Percentiles rank a stretch among this genome's conserved stretches.
These are phyloP conservation scores for Porites lobata DNA, from an alignment of 92 coral and sea anemone species.

Conservation along the genomic window DNA sequence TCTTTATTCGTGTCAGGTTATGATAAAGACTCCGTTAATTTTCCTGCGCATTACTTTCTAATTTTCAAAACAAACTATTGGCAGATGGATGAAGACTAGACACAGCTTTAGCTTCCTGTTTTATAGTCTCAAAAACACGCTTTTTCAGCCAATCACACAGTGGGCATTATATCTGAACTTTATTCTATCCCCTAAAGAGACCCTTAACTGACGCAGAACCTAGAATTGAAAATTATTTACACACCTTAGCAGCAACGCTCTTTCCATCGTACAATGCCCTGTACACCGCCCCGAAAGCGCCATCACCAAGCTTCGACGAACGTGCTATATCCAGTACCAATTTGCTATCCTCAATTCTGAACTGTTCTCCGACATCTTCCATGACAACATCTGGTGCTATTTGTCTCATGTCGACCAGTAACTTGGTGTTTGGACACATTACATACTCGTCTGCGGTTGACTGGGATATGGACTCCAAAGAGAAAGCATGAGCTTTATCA, in stretches of 20 bases:
- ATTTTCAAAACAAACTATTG: too few relatives aligned
- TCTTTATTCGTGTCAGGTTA: too few relatives aligned
- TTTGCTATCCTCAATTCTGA: slow-evolving; percentile 69
- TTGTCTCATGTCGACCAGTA: slow-evolving; percentile 74
- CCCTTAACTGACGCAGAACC: too few relatives aligned
- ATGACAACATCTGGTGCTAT: slow-evolving; percentile 94
- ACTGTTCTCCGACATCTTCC: slow-evolving; percentile 81
- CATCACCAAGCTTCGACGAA: slow-evolving; percentile 81
- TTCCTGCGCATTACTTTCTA: too few relatives aligned
- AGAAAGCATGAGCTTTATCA: slow-evolving; percentile 78
- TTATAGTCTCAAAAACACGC: too few relatives aligned
- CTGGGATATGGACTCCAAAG: slow-evolving; percentile 75
- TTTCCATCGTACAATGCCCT: slow-evolving; percentile 79
- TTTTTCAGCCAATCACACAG: too few relatives aligned
- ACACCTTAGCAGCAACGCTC: slow-evolving; percentile 94
- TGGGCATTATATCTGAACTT: background rate
- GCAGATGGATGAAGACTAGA: too few relatives aligned
- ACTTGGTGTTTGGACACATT: slow-evolving; percentile 84
- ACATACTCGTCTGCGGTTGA: slow-evolving; percentile 69
- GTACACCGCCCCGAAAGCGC: slow-evolving; percentile 95
- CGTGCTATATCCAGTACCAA: slow-evolving; percentile 63
- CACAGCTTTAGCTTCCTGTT: too few relatives aligned
- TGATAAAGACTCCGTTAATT: too few relatives aligned
- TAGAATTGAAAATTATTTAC: background rate
- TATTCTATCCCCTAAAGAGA: background rate